Base-by-base conservation (phyloP, 1,140 invertebrate species). In the Musca domestica region DNA sequence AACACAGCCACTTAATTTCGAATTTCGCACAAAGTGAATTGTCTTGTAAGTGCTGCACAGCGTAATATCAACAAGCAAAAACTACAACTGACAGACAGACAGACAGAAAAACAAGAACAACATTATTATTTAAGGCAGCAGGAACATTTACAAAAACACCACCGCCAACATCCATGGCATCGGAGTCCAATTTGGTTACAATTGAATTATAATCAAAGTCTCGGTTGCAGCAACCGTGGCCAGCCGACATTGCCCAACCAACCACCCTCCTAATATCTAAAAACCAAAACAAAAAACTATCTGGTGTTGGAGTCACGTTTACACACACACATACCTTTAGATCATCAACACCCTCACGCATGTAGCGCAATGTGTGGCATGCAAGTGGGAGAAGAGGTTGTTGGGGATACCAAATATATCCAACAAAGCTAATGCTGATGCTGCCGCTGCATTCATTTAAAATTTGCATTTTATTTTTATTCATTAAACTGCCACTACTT, bases 21-120 rank as follows among this genome's bases (percentile, higher is more conserved):
- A 22, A 17, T 41, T 41, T 78, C 76, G 76, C 74, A 78, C 76
- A 75, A 80, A 80, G 77, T 80, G 76, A 80, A 80, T 80, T 80
- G 76, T 80, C 77, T 80, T 79, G 77, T 79, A 77, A 72, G n/a
- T n/a, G n/a, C 72, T 74, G 56, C 63, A 63, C n/a, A 61, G 46
- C 41, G 47, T 23, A 58, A 20, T 30, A 34, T 19, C 51, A 41
- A 41, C 34, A 27, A 6, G 27, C 47, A 61, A 17, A 34, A 61
- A n/a, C n/a, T 27, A 56, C 23, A 58, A 58, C 12, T 27, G 10
- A 34, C 15, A 61, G 34, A 61, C 4, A 41, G 27, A 58, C 51
- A 58, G 15, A 58, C 25, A 27, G 7, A 58, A 2, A 27, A 61
- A 61, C n/a, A 34, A n/a, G 12, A 34, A 61, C 56, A 61, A 61